Percentiles rank a stretch among this genome's conserved stretches.
These are phyloP conservation scores for Silurus asotus DNA, from an alignment of 2,113 vertebrate species.

Conservation along the genomic window DNA sequence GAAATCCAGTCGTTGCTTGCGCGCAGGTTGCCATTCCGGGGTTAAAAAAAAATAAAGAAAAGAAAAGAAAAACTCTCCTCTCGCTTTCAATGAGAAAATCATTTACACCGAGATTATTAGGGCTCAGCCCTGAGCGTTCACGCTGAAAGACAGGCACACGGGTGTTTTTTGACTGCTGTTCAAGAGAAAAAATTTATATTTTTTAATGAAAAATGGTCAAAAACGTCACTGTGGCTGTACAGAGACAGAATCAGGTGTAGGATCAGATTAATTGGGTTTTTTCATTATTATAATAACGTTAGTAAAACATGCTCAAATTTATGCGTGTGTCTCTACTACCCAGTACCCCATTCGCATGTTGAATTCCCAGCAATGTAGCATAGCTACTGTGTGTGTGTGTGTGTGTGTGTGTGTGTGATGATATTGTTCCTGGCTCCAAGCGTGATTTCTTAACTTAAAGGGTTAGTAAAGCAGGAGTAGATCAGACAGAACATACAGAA, in stretches of 20 bases:
- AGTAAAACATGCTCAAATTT: neutral
- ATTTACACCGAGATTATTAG: neutral
- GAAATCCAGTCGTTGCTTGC: neutral
- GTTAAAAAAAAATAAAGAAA: neutral
- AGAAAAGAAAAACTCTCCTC: neutral
- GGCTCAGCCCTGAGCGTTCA: neutral
- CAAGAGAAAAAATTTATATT: too few species aligned
- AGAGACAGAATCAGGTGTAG: neutral
- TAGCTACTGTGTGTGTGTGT: constrained; percentile 20
- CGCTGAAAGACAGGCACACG: neutral
- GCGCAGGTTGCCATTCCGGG: neutral
- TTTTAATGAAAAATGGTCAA: too few species aligned
- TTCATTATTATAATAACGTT: neutral
- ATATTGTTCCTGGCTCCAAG: constrained; percentile 62
- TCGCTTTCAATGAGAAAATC: neutral
- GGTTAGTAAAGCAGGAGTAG: constrained; percentile 55
- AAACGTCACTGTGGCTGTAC: too few species aligned
- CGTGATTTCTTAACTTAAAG: constrained; percentile 62
- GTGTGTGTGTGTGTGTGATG: constrained; percentile 49
- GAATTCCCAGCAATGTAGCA: constrained; percentile 9
- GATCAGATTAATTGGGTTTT: neutral
- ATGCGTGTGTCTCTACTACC: neutral
- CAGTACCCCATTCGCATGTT: neutral
- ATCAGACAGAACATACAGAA: constrained; percentile 22
- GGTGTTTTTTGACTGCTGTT: neutral